phyloP scores from a whole-genome alignment of 2,888 invertebrate genomes.

The Apantesis nais region DNA sequence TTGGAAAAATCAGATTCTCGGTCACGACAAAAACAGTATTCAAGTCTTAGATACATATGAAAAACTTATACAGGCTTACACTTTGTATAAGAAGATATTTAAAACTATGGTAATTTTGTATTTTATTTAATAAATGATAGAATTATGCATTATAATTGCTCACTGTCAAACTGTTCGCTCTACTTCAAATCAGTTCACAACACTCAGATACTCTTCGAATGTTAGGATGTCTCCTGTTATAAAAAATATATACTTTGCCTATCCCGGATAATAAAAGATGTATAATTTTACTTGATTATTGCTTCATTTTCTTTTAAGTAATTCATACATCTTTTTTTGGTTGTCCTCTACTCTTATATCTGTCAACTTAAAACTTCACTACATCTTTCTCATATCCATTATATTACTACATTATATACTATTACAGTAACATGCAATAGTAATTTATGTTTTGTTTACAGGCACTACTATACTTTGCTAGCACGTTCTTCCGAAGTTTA shows the following conservation, averaged over 20 bases:
- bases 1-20: slow-evolving; percentile 2
- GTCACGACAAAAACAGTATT: background rate
- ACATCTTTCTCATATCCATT: too few species aligned
- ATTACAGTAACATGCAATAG: background rate
- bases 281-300: too few species aligned
- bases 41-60: background rate
- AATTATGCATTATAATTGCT: background rate
- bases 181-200: background rate
- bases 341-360: too few species aligned
- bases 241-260: too few species aligned
- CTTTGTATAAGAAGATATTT: background rate
- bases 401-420: too few species aligned
- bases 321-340: too few species aligned
- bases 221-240: too few species aligned
- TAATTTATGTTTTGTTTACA: background rate
- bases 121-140: background rate
- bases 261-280: too few species aligned
- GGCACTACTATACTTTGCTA: background rate
- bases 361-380: too few species aligned
- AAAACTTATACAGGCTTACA: background rate
- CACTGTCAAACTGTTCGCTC: background rate
- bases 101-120: background rate
- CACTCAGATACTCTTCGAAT: too few species aligned
- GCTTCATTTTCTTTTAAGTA: too few species aligned
- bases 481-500: background rate